Evolutionary conservation across 2,888 invertebrate species (phyloP), one percentile per base, ranked within the genome.

Genomic region (Dasysyrphus albostriatus): DNA sequence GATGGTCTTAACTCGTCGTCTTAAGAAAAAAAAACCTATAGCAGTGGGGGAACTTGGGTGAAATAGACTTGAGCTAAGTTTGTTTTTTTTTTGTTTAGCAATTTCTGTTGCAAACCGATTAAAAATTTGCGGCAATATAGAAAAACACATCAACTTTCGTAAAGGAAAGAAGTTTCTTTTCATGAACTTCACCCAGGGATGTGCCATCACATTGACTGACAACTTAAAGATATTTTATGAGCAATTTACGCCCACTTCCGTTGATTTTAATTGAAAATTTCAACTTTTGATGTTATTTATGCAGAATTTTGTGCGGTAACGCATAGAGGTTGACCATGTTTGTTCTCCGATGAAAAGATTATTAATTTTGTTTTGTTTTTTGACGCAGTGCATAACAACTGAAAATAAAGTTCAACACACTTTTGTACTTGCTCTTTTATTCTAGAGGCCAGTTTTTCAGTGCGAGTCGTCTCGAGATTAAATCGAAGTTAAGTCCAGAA

Each of bases 191-290:
- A 24, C 3, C 3, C 24, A 63, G 72, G 78, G 87, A 87, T 79
- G 75, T 87, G 87, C 78, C 87, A n/a, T n/a, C n/a, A 87, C 73
- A 75, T 75, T 87, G 87, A 87, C 83, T 87, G 87, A 87, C 83
- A 87, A 59, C 32, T 49, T 73, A 19, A 51, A 74, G 51, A 44
- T 44, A 32, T 56, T 51, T 77, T 73, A 61, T 51, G 49, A 82
- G 44, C 63, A 78, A 78, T 83, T 75, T 65, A 51, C 44, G 74
- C 78, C 59, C 63, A 87, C 54, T 87, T 87, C 87, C 87, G 87
- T 49, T 70, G 78, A 32, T 73, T 63, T 73, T 72, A 83, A 75
- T 83, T 78, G 65, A 72, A 87, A 76, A 69, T 39, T 58, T 65
- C 51, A 16, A 9, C 10, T 39, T 69, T 54, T 69, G 29, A 39